Percentiles rank a stretch among this genome's conserved stretches.
These are phyloP conservation scores for Mus minutoides DNA, from an alignment of 2,797 vertebrate species.

Conservation along the genomic window DNA sequence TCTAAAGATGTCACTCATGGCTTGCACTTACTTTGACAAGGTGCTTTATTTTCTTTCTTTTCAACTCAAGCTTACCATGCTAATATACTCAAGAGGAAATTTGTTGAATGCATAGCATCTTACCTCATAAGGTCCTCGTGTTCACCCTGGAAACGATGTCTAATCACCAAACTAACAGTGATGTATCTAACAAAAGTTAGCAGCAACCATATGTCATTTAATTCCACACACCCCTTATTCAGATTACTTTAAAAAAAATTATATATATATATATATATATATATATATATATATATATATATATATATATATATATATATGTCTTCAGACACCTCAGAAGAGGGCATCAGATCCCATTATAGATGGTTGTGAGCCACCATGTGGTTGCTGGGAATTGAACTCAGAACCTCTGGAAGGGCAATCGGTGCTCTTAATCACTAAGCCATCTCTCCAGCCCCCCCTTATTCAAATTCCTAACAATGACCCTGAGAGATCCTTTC, in stretches of 20 bases:
- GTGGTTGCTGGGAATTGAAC: too few relatives aligned
- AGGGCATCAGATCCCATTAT: too few relatives aligned
- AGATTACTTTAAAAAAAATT: neutral
- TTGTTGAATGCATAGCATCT: neutral
- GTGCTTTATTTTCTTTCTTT: constrained; percentile 34
- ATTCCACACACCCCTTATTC: neutral
- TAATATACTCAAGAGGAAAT: constrained; percentile 5
- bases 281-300: too few relatives aligned
- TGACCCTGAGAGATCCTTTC: neutral
- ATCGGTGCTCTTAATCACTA: too few relatives aligned
- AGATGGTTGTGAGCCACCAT: too few relatives aligned
- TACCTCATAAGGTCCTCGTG: neutral
- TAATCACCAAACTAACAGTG: neutral
- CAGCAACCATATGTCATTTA: neutral
- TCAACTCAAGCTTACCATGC: neutral
- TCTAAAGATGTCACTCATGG: neutral
- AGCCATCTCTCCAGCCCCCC: neutral
- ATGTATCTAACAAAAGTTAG: neutral
- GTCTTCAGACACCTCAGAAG: too few relatives aligned
- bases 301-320: too few relatives aligned
- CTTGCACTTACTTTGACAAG: constrained; percentile 16
- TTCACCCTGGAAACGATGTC: neutral
- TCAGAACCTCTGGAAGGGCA: too few relatives aligned
- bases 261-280: too few relatives aligned
- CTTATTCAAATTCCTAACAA: neutral